Conservation (phyloP, 2,888 invertebrate species). For the Scaptomyza parva region DNA sequence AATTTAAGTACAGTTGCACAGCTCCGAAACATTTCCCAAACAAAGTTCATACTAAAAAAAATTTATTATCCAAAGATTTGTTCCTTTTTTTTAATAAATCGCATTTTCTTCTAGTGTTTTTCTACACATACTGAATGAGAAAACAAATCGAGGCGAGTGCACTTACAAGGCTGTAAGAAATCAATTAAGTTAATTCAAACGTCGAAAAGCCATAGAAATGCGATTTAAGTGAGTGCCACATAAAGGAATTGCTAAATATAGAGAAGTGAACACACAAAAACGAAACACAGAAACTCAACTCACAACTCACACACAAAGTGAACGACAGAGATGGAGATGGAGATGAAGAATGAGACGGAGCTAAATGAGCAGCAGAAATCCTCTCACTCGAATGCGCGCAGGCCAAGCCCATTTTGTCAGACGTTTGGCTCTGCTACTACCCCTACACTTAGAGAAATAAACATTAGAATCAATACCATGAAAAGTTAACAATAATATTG, state of each 20-base stretch:
- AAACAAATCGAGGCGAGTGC: slow-evolving; percentile 24
- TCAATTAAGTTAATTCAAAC: slow-evolving; percentile 61
- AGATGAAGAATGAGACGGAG: slow-evolving; percentile 39
- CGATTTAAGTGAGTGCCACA: slow-evolving; percentile 52
- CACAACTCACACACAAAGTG: slow-evolving; percentile 5
- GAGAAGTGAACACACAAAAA: slow-evolving; percentile 11
- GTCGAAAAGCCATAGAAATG: slow-evolving; percentile 41
- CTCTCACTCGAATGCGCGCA: slow-evolving; percentile 57
- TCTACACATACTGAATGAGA: neutral
- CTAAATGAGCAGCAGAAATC: slow-evolving; percentile 52
- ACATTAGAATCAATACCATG: neutral
- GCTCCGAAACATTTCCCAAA: neutral
- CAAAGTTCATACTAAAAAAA: neutral
- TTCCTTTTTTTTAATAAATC: neutral
- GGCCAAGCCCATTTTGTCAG: slow-evolving; percentile 71
- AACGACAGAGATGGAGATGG: neutral
- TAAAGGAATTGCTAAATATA: slow-evolving; percentile 54
- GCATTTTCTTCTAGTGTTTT: neutral
- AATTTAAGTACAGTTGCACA: too few species aligned
- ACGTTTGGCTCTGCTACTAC: slow-evolving; percentile 36
- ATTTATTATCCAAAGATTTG: neutral
- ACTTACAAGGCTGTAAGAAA: slow-evolving; percentile 36
- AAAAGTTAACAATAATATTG: rapidly evolving
- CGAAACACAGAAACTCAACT: neutral
- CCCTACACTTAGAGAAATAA: slow-evolving; percentile 34